Percentiles rank a stretch among this genome's conserved stretches.
Evolutionary conservation across 2,113 vertebrate genomes (phyloP).

Genomic region (Labeo catla): DNA sequence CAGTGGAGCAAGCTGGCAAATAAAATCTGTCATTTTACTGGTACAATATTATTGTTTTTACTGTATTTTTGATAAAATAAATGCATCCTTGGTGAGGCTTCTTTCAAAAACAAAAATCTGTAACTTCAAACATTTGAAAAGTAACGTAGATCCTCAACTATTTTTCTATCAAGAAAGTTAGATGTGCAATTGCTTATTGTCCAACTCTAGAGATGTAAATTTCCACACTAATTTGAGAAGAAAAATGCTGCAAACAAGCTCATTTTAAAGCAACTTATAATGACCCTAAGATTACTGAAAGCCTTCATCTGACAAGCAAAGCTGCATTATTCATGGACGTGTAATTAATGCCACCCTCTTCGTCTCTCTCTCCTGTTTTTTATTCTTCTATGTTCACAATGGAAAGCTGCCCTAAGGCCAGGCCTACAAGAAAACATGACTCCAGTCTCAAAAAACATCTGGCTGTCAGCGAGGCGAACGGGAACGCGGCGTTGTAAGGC

Average conservation of each 20-base stretch:
- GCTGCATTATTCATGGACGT: conserved; percentile 19
- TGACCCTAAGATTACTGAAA: not conserved
- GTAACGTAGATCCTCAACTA: not conserved
- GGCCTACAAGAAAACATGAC: conserved; percentile 46
- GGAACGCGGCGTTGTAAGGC: not conserved
- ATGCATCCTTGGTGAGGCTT: not conserved
- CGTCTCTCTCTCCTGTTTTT: not conserved
- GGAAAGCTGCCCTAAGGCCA: conserved; percentile 8
- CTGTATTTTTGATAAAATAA: not conserved
- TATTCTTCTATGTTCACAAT: not conserved
- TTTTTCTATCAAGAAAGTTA: not conserved
- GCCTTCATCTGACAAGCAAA: not conserved
- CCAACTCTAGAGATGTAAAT: not conserved
- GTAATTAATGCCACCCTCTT: conserved; percentile 19
- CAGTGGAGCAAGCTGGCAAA: too few species aligned
- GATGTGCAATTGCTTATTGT: not conserved
- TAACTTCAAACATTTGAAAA: not conserved
- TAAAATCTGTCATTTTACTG: too few species aligned
- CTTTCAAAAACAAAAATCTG: not conserved
- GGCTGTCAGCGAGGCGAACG: conserved; percentile 31
- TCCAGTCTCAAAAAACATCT: conserved; percentile 32
- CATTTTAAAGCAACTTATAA: not conserved
- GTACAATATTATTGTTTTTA: not conserved
- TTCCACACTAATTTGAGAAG: not conserved
- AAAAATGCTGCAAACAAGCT: not conserved